Conservation (phyloP, 2,113 vertebrate genomes). For the Aptenodytes patagonicus region DNA sequence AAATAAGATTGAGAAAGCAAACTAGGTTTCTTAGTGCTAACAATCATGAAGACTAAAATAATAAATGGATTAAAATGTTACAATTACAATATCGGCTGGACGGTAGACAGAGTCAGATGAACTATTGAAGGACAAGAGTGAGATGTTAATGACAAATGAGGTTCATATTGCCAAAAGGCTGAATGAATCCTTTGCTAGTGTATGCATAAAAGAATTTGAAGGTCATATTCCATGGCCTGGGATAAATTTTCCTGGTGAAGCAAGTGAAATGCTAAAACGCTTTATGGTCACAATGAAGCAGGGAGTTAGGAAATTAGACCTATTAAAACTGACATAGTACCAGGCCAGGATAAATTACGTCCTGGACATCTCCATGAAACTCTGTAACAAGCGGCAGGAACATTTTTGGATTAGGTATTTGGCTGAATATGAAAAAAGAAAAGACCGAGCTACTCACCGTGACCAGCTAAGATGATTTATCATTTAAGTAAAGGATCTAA, state of each 20-base stretch:
- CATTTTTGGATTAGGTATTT: not conserved
- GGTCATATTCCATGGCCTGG: conserved; percentile 24
- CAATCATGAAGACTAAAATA: not conserved
- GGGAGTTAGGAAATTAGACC: conserved; percentile 25
- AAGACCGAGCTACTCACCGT: not conserved
- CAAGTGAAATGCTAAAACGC: conserved; percentile 30
- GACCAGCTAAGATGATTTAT: not conserved
- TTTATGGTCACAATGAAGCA: conserved; percentile 19
- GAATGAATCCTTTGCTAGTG: not conserved
- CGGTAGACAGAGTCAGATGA: not conserved
- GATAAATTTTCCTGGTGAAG: conserved; percentile 36
- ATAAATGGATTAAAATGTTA: conserved; percentile 15
- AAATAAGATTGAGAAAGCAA: not conserved
- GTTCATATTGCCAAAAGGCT: conserved; percentile 24
- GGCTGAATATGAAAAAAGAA: not conserved
- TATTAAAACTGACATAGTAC: conserved; percentile 22
- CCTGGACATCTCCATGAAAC: not conserved
- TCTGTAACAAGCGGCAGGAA: not conserved
- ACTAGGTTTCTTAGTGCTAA: not conserved
- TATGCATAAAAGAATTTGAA: conserved; percentile 28
- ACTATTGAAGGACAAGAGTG: not conserved
- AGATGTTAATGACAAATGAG: conserved; percentile 33
- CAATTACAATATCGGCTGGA: not conserved
- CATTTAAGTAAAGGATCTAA: not conserved
- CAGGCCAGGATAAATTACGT: not conserved